Base-by-base conservation (phyloP, 2,888 invertebrate genomes). In the Minunthozetes semirufus region DNA sequence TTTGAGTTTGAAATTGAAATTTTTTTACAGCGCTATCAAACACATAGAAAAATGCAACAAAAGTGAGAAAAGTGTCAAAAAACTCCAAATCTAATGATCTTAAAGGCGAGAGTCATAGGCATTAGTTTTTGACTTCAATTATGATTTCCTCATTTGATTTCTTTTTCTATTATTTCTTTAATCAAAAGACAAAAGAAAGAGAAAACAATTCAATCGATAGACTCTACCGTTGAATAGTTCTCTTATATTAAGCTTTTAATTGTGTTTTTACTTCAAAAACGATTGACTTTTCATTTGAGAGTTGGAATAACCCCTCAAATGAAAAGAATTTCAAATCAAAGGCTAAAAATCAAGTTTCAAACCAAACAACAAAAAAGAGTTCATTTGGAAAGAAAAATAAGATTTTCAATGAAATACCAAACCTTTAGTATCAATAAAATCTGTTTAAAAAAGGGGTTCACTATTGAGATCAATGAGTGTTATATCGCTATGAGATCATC, bases 61-160 rank as follows among this genome's bases (percentile, higher is more conserved):
- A 42, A 42, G 42, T 42, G 42, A 42, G 42, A 56, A 22, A 53
- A 56, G 11, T 56, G 56, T 11, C 19, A 19, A 56, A 56, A 56
- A 56, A 56, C 56, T 56, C 25, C 19, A 56, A n/a, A 56, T 22
- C 0, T n/a, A 53, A 53, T 53, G 8, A 9, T 56, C 25, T 25
- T 25, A 13, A 56, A 22, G 25, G 56, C 56, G 25, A 56, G 22
- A 56, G 22, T 56, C 25, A 56, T 17, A 9, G 25, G 6, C 56
- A 56, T 22, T 56, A 22, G 25, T 4, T 22, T 56, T 25, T 56
- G 56, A 56, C 56, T 56, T 22, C 13, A 56, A 11, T 25, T 56
- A 56, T 56, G 25, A 56, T 56, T 56, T 56, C 56, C 56, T 56
- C 22, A 56, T 22, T 56, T 56, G 22, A 56, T 22, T 56, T 56